Percentiles rank a stretch among this genome's conserved stretches.
Evolutionary conservation across 2,888 invertebrate species (phyloP).

Genomic region (Drosophila setosimentum): DNA sequence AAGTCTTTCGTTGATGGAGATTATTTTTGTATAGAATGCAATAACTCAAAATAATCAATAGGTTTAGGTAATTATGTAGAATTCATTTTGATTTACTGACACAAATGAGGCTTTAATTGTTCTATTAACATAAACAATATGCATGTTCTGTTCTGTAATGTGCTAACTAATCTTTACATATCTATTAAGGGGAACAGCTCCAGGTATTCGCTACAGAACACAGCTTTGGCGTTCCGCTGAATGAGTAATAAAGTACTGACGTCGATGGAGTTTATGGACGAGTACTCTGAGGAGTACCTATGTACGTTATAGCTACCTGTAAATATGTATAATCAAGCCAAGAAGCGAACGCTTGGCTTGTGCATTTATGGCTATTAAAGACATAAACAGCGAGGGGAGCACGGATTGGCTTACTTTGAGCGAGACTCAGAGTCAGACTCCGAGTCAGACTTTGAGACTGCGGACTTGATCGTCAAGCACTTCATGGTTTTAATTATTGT

Average conservation of each 20-base stretch:
- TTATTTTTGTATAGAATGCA: not conserved
- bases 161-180: slow-evolving; percentile 4
- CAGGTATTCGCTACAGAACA: not conserved
- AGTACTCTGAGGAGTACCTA: slow-evolving; percentile 21
- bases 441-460: slow-evolving; percentile 17
- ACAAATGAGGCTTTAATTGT: not conserved
- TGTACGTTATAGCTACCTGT: slow-evolving; percentile 22
- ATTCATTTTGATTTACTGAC: not conserved
- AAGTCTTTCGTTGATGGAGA: not conserved
- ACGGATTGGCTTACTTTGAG: slow-evolving; percentile 25
- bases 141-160: not conserved
- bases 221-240: slow-evolving; percentile 56
- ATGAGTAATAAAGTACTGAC: slow-evolving; percentile 63
- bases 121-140: not conserved
- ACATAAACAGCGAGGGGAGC: slow-evolving; percentile 56
- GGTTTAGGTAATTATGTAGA: not conserved
- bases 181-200: not conserved
- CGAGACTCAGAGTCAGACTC: slow-evolving; percentile 14
- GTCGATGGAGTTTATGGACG: slow-evolving; percentile 27
- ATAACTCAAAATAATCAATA: not conserved
- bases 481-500: slow-evolving; percentile 77
- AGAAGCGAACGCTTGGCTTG: slow-evolving; percentile 57
- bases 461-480: slow-evolving; percentile 28
- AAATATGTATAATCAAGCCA: slow-evolving; percentile 55
- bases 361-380: slow-evolving; percentile 72